Percentiles rank a stretch among this genome's conserved stretches.
Conservation (phyloP, 2,113 vertebrate genomes). For the Lanius collurio region DNA sequence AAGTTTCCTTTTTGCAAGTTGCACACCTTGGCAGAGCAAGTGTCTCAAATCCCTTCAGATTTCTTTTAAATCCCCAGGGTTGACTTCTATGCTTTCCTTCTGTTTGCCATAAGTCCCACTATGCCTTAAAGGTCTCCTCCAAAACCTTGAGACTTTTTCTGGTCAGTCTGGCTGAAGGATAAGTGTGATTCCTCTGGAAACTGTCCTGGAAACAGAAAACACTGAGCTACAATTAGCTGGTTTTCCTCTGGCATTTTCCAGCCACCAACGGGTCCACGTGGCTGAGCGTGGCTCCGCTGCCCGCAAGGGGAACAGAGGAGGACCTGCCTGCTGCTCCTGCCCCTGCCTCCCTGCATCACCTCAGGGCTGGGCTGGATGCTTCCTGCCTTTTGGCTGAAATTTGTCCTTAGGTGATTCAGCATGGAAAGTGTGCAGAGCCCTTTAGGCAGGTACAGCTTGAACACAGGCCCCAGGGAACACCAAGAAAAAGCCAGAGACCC, state of each 20-base stretch:
- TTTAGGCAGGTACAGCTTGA: not conserved
- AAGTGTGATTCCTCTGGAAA: not conserved
- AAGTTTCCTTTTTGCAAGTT: not conserved
- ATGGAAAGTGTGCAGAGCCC: not conserved
- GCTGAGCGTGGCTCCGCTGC: accelerated
- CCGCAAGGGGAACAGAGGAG: not conserved
- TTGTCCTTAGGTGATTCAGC: not conserved
- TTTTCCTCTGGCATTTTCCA: not conserved
- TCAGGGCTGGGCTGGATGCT: not conserved
- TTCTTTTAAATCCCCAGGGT: not conserved
- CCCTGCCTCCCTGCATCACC: not conserved
- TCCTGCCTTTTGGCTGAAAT: not conserved
- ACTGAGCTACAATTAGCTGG: not conserved
- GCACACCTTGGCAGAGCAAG: not conserved
- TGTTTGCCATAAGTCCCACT: not conserved
- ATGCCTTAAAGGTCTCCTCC: not conserved
- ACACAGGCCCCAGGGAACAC: not conserved
- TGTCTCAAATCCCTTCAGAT: not conserved
- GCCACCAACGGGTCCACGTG: not conserved
- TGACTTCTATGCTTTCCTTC: not conserved
- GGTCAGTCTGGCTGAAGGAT: not conserved
- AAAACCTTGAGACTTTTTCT: not conserved
- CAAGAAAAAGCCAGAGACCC: not conserved
- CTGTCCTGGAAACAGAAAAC: not conserved
- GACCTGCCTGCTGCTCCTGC: not conserved